These are phyloP conservation scores for Basileuterus tristriatus DNA, from an alignment of 2,797 vertebrate genomes.

Conservation along the genomic window DNA sequence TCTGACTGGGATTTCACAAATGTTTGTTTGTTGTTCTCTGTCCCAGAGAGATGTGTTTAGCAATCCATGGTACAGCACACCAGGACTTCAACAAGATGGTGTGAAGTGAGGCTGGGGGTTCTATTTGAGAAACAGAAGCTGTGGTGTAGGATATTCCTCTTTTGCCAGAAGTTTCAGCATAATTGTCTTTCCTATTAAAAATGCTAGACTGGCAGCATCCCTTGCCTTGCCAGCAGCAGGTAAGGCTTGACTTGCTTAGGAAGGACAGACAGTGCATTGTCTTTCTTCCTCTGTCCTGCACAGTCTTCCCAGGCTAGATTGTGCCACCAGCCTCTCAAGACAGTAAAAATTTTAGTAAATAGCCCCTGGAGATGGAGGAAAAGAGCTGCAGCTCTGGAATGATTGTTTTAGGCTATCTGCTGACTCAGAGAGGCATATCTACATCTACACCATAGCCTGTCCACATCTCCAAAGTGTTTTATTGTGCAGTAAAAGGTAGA, in stretches of 20 bases:
- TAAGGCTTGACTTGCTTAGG: not conserved
- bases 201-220: not conserved
- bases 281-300: not conserved
- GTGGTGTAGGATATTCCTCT: not conserved
- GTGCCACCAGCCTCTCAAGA: not conserved
- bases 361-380: not conserved
- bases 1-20: conserved; percentile 14
- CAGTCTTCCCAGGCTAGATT: not conserved
- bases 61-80: not conserved
- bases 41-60: conserved; percentile 2
- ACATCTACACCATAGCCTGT: not conserved
- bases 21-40: conserved; percentile 14
- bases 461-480: conserved; percentile 11
- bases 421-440: not conserved
- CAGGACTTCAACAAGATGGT: not conserved
- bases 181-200: not conserved
- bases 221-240: not conserved
- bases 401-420: not conserved
- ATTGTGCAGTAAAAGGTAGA: not conserved
- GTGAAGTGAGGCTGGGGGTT: not conserved
- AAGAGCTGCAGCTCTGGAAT: not conserved
- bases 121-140: not conserved
- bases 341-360: not conserved
- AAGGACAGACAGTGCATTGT: rapidly evolving
- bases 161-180: not conserved